phyloP scores from a whole-genome alignment of 1,140 invertebrate genomes.

The Batillaria attramentaria region DNA sequence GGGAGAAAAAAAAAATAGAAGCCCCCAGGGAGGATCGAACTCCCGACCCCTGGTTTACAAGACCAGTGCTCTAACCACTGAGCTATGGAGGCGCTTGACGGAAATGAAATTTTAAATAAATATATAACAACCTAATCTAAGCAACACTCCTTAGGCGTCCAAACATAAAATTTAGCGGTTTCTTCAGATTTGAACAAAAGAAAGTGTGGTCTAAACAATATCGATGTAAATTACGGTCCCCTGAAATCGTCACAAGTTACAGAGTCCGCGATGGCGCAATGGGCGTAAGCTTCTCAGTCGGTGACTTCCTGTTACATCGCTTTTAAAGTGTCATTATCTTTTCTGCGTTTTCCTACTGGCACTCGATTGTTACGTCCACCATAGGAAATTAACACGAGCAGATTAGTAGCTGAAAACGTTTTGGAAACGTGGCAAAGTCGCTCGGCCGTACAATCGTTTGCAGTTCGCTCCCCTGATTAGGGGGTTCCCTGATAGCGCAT shows the following conservation, averaged over 20 bases:
- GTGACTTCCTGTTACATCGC: too few species aligned
- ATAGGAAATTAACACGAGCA: too few species aligned
- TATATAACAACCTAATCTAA: neutral
- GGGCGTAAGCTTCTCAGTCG: too few species aligned
- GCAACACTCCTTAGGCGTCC: neutral
- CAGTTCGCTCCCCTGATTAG: too few species aligned
- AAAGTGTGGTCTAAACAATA: neutral
- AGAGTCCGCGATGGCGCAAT: neutral
- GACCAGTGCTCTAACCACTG: constrained; percentile 95
- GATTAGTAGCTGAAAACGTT: too few species aligned
- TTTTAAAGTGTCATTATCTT: too few species aligned
- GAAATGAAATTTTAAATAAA: neutral
- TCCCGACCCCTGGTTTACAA: constrained; percentile 82
- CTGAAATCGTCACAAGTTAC: neutral
- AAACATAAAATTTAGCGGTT: neutral
- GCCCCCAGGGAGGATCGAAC: constrained; percentile 65
- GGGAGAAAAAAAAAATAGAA: constrained; percentile 18
- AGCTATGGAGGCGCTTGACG: constrained; percentile 84
- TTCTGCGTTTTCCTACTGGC: too few species aligned
- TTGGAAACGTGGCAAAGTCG: too few species aligned
- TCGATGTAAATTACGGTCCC: neutral
- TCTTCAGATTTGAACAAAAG: neutral
- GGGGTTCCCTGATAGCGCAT: too few species aligned
- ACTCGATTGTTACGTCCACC: too few species aligned
- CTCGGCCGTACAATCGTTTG: too few species aligned